phyloP scores from a whole-genome alignment of 2,797 vertebrate genomes.

The Dromococcyx pavoninus region DNA sequence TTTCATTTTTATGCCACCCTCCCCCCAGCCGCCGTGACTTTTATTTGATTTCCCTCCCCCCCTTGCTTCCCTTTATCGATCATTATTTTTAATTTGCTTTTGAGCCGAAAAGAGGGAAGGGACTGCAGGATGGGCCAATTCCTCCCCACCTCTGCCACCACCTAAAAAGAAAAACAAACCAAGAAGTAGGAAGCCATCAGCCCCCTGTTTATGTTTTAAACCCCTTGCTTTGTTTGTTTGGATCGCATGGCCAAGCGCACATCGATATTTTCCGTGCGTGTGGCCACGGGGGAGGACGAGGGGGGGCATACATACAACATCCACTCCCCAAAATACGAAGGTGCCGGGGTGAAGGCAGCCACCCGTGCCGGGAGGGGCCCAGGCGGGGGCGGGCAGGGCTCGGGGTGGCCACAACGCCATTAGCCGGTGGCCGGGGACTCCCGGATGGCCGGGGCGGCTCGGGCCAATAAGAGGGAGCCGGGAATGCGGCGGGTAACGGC shows the following conservation, averaged over 20 bases:
- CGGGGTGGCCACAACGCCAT: slow-evolving; percentile 84
- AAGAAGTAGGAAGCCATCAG: not conserved
- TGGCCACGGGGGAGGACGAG: not conserved
- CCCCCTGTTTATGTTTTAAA: slow-evolving; percentile 7
- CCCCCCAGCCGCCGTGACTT: not conserved
- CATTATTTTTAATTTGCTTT: not conserved
- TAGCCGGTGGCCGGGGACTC: slow-evolving; percentile 83
- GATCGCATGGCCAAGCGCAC: slow-evolving; percentile 14
- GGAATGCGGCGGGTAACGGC: slow-evolving; percentile 87
- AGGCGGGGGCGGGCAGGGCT: slow-evolving; percentile 82
- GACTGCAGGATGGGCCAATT: not conserved
- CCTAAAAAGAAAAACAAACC: not conserved
- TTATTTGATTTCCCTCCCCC: not conserved
- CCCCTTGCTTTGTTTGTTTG: slow-evolving; percentile 43
- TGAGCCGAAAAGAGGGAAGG: not conserved
- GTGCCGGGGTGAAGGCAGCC: not conserved
- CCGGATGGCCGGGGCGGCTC: slow-evolving; percentile 84
- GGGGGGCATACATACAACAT: too few species aligned
- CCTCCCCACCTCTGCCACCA: not conserved
- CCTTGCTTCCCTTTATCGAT: not conserved
- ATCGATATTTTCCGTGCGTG: slow-evolving; percentile 10
- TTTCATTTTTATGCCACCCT: not conserved
- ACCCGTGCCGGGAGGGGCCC: not conserved
- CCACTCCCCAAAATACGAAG: too few species aligned
- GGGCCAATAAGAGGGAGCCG: slow-evolving; percentile 85